These are phyloP conservation scores for Dilophus febrilis DNA, from an alignment of 2,888 invertebrate genomes.

Conservation along the genomic window DNA sequence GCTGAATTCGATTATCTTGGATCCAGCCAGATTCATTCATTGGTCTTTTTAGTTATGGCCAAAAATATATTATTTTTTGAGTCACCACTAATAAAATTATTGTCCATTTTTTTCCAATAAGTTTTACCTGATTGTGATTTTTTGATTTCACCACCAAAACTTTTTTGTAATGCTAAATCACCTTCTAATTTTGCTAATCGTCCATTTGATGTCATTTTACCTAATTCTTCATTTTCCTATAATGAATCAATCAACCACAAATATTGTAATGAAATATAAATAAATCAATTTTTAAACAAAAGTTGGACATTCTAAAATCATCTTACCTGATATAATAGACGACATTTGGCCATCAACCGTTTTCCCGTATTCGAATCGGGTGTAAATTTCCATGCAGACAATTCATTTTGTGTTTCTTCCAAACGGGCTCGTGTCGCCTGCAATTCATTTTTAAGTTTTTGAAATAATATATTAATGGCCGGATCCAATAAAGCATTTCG, in stretches of 20 bases:
- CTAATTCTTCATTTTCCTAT: slow-evolving; percentile 97
- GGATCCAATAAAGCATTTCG: slow-evolving; percentile 83
- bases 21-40: no score
- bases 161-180: slow-evolving; percentile 86
- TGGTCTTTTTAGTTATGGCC: no score
- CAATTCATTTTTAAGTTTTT: slow-evolving; percentile 78
- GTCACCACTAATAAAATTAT: no score
- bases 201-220: slow-evolving; percentile 88
- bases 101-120: no score
- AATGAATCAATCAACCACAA: slow-evolving; percentile 7
- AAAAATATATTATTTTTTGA: no score
- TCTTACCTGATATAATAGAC: slow-evolving; percentile 80
- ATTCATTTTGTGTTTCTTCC: slow-evolving; percentile 93
- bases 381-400: slow-evolving; percentile 97
- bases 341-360: slow-evolving; percentile 92
- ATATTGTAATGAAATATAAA: neutral
- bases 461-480: slow-evolving; percentile 84
- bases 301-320: no score
- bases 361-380: slow-evolving; percentile 99
- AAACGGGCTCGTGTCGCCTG: slow-evolving; percentile 75
- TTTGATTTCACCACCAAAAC: slow-evolving; percentile 90
- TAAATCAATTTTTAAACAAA: neutral
- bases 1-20: no score
- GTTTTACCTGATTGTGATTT: slow-evolving; percentile 82
- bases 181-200: slow-evolving; percentile 89